Evolutionary conservation across 2,888 invertebrate species (phyloP).

Genomic region (Noctua comes): DNA sequence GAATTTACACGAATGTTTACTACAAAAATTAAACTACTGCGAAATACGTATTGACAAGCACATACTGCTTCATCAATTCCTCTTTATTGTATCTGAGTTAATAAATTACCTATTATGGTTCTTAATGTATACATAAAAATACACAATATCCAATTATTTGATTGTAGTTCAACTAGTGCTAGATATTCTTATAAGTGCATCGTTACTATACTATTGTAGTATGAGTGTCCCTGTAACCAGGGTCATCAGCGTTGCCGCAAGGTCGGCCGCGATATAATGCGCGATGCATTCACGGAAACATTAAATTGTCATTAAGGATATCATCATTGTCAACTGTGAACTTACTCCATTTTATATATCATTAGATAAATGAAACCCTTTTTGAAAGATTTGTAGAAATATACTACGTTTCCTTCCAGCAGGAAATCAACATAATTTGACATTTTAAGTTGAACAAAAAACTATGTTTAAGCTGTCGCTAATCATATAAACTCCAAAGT

Average conservation of each 20-base stretch:
- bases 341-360: background rate
- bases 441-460: background rate
- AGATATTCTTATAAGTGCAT: background rate
- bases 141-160: background rate
- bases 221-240: conserved; percentile 17
- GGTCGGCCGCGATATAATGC: conserved; percentile 26
- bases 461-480: background rate
- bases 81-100: background rate
- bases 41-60: background rate
- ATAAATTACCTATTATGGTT: background rate
- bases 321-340: background rate
- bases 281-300: conserved; percentile 27
- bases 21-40: background rate
- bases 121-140: background rate
- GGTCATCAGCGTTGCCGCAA: conserved; percentile 16
- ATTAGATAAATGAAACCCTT: background rate
- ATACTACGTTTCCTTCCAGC: background rate
- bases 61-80: background rate
- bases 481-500: background rate
- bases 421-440: background rate
- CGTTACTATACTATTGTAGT: background rate
- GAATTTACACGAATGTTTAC: background rate
- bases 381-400: background rate
- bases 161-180: background rate
- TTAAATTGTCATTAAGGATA: conserved; percentile 24